Percentiles rank a stretch among this genome's conserved stretches.
Conservation (phyloP, 2,888 invertebrate species). For the Podotricha telesiphe region DNA sequence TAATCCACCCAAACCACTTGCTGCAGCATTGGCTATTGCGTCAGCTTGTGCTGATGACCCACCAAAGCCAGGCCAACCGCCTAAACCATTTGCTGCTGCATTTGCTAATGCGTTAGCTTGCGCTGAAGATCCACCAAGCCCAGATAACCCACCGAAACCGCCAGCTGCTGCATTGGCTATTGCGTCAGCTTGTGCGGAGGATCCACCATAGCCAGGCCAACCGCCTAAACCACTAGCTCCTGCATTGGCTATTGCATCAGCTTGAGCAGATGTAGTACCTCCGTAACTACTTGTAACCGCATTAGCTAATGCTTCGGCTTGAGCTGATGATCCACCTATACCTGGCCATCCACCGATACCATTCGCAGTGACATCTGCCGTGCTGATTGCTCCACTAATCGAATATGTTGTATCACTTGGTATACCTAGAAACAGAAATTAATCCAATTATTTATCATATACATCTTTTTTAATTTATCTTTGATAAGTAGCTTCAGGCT, state of each 20-base stretch:
- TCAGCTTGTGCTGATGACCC: constrained; percentile 31
- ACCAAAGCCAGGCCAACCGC: constrained; percentile 30
- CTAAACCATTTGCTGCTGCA: too few species aligned
- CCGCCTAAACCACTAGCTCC: constrained; percentile 26
- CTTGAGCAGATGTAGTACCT: constrained; percentile 37
- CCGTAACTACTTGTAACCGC: constrained; percentile 7
- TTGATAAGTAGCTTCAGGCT: not conserved
- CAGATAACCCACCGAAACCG: constrained; percentile 29
- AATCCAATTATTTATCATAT: not conserved
- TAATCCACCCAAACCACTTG: constrained; percentile 30
- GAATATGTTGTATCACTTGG: not conserved
- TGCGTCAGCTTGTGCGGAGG: not conserved
- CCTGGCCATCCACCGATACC: constrained; percentile 1
- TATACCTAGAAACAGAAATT: not conserved
- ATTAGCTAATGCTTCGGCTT: constrained; percentile 12
- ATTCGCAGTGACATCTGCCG: not conserved
- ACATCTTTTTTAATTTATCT: not conserved
- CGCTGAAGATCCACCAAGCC: constrained; percentile 23
- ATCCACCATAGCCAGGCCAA: constrained; percentile 28
- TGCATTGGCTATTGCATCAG: constrained; percentile 35
- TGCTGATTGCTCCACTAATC: constrained; percentile 2
- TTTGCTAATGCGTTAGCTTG: too few species aligned
- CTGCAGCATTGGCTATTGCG: constrained; percentile 31
- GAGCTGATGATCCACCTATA: constrained; percentile 14
- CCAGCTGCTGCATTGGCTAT: not conserved